Evolutionary conservation across 2,113 vertebrate species (phyloP), one percentile per base, ranked within the genome.

Genomic region (Gnathonemus longibarbis): DNA sequence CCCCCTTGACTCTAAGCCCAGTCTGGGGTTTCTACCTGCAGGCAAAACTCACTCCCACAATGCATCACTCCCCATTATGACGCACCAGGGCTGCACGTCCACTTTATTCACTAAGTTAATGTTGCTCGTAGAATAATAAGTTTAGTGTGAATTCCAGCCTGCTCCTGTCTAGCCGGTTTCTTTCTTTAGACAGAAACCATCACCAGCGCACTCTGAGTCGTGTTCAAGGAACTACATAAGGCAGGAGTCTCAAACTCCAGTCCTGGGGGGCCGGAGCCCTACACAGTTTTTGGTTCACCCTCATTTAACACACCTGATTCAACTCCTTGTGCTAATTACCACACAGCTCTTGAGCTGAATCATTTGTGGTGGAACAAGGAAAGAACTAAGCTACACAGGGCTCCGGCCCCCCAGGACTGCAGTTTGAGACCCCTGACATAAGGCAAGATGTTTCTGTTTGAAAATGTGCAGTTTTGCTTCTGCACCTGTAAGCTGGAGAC

Each of bases 91-190:
- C 3, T 70, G 62, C 62, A 70, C 3, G 10, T 31, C n/a, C 62
- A 27, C 70, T 89, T 84, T 0, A 86, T 49, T 90, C 91, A 90
- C 46, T 92, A 87, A 3, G 92, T 91, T 74, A 66, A 66, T 66
- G n/a, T 39, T 15, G 5, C 15, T 35, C 4, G 11, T 15, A 39
- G 31, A 77, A 27, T 66, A 27, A 66, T 66, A 66, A 27, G 58
- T 27, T 27, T 27, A n/a, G 24, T 27, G 58, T 27, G 24, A 66
- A 66, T 27, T 66, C 58, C 58, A 11, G 24, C 58, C 8, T 66
- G 58, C 58, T 2, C 8, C 24, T 10, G 58, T 66, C 58, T 66
- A 66, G 58, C 58, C 5, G 1, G 58, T 9, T 66, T 27, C 24
- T 27, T 27, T 62, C n/a, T 27, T 66, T 11, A 31, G 6, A 27